phyloP scores from a whole-genome alignment of 2,888 invertebrate species.

The Athripsodes cinereus region DNA sequence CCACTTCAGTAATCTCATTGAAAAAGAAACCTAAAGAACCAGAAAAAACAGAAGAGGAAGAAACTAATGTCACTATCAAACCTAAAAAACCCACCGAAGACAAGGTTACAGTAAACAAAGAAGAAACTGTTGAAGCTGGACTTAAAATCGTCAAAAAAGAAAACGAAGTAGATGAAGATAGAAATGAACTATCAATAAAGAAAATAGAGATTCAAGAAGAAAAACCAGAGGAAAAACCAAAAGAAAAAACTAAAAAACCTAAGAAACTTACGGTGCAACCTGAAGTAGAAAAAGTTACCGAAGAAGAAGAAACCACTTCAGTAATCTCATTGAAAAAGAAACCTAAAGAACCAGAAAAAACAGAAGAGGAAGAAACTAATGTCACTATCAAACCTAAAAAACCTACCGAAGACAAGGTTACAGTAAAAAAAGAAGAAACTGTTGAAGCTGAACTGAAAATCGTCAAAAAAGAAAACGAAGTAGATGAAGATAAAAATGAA shows the following conservation, averaged over 20 bases:
- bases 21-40: constrained; percentile 32
- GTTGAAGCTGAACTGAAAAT: constrained; percentile 34
- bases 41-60: constrained; percentile 29
- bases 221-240: constrained; percentile 29
- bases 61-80: constrained; percentile 29
- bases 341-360: constrained; percentile 30
- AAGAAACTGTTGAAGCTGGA: constrained; percentile 33
- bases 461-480: constrained; percentile 31
- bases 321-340: constrained; percentile 31
- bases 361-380: constrained; percentile 29
- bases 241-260: constrained; percentile 29
- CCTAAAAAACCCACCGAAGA: constrained; percentile 28
- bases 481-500: constrained; percentile 29
- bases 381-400: constrained; percentile 28
- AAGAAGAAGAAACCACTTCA: constrained; percentile 29
- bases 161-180: constrained; percentile 30
- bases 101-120: constrained; percentile 29
- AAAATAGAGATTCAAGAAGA: constrained; percentile 30
- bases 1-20: constrained; percentile 28
- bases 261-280: constrained; percentile 21
- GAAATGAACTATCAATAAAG: constrained; percentile 1
- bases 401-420: constrained; percentile 27
- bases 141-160: constrained; percentile 33
- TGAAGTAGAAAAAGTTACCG: constrained; percentile 28
- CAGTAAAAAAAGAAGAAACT: constrained; percentile 31